Evolutionary conservation across 2,888 invertebrate genomes (phyloP).

Genomic region (Asteroscopus sphinx): DNA sequence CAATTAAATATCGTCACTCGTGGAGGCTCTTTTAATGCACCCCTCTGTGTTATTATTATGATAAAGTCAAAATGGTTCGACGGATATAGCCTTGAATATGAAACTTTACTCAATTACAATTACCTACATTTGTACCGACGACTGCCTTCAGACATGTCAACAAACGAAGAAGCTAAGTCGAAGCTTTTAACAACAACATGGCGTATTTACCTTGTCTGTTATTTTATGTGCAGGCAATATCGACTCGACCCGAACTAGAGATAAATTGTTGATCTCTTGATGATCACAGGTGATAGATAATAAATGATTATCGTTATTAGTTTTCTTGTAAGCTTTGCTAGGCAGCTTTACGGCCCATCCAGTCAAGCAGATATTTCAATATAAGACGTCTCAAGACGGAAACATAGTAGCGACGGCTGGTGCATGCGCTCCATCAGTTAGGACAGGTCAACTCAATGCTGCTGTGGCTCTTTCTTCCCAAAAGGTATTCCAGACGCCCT

Average conservation of each 20-base stretch:
- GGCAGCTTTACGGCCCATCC: neutral
- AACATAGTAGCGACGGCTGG: too few relatives aligned
- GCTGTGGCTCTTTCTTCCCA: too few relatives aligned
- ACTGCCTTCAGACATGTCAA: slow-evolving; percentile 34
- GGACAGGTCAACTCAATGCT: too few relatives aligned
- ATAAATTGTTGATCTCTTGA: neutral
- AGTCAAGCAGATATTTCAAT: too few relatives aligned
- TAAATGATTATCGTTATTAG: neutral
- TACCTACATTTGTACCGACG: slow-evolving; percentile 17
- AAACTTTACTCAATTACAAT: slow-evolving; percentile 17
- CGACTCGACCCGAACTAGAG: too few relatives aligned
- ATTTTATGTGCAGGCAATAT: neutral
- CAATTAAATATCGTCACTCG: too few relatives aligned
- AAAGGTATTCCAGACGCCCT: too few relatives aligned
- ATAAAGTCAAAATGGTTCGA: slow-evolving; percentile 5
- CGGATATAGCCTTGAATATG: slow-evolving; percentile 15
- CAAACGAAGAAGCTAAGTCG: slow-evolving; percentile 20
- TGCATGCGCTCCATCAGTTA: too few relatives aligned
- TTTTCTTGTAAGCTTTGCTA: neutral
- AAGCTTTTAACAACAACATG: slow-evolving; percentile 25
- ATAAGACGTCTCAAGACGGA: too few relatives aligned
- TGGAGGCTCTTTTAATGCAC: too few relatives aligned
- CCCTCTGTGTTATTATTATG: slow-evolving; percentile 26
- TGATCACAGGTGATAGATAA: neutral
- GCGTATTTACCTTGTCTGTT: slow-evolving; percentile 5